Base-by-base conservation (phyloP, 2,113 vertebrate species). In the Pantherophis guttatus region DNA sequence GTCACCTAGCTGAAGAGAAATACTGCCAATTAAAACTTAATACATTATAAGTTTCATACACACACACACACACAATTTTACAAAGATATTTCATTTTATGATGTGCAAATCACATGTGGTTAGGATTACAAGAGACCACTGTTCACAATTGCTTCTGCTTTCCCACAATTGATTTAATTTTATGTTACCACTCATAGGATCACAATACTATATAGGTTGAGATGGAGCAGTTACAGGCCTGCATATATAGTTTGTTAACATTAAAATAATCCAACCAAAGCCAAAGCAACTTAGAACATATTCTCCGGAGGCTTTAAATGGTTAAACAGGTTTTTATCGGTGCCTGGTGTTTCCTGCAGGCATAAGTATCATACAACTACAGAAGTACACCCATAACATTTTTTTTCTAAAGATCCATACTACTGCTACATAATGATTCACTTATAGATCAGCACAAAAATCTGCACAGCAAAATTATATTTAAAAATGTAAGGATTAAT, bases 1-100 rank as follows among this genome's bases (percentile, higher is more conserved):
- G 97, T 99, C 99, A 95, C 99, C 99, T 94, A 99, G 98, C 99
- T 99, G 97, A 92, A 97, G 97, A 97, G 93, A 97, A 95, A 96
- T 8, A 92, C 50, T 95, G 95, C 85, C 93, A 92, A 94, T 1
- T 85, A 81, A 54, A 33, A 93, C 24, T 53, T 0, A 3, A 62
- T 29, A 57, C 29, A 88, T 29, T 23, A 13, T 5, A 55, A 55
- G 15, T 12, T 48, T 48, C 44, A 48, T 5, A 48, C 44, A 48
- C 44, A 48, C 44, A 48, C 44, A 48, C 44, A 48, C 44, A 48
- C 44, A 48, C 44, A 48, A 91, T 13, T 5, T 24, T 26, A 24
- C 12, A 81, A 81, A 81, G 44, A 53, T 53, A 87, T 53, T 87
- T 53, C 10, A 87, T 24, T 50, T 87, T 53, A 87, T 87, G 23